Evolutionary conservation across 2,113 vertebrate genomes (phyloP).

Genomic region (Hyperopisus bebe): DNA sequence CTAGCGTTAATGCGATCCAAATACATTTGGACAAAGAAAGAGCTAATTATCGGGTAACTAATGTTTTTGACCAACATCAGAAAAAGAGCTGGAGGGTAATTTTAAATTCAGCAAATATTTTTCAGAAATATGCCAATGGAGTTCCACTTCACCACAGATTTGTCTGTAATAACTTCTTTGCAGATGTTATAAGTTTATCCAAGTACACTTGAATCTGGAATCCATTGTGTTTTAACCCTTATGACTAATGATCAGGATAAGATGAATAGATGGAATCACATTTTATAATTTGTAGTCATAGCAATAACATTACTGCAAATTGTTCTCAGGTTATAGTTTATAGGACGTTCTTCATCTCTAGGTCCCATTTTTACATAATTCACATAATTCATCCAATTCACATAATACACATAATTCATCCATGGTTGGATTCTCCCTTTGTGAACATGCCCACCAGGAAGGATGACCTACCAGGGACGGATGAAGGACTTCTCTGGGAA

Average conservation of each 20-base stretch:
- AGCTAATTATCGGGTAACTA: not conserved
- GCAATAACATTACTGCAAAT: not conserved
- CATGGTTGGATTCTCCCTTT: not conserved
- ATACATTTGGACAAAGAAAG: not conserved
- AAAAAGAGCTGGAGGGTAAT: not conserved
- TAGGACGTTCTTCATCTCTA: not conserved
- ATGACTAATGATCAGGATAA: not conserved
- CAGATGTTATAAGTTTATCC: not conserved
- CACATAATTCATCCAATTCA: not conserved
- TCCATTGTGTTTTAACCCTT: not conserved
- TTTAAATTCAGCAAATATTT: not conserved
- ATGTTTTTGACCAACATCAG: not conserved
- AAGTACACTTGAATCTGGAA: not conserved
- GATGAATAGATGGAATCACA: not conserved
- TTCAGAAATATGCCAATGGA: not conserved
- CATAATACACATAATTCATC: not conserved
- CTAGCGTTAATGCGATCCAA: not conserved
- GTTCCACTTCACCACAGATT: not conserved
- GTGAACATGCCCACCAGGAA: not conserved
- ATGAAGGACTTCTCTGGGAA: slow-evolving; percentile 42
- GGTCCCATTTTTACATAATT: not conserved
- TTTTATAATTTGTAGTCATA: not conserved
- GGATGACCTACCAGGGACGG: slow-evolving; percentile 49
- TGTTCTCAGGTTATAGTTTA: not conserved
- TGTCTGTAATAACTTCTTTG: not conserved